Evolutionary conservation across 2,113 vertebrate genomes (phyloP).

Genomic region (Taurulus bubalis): DNA sequence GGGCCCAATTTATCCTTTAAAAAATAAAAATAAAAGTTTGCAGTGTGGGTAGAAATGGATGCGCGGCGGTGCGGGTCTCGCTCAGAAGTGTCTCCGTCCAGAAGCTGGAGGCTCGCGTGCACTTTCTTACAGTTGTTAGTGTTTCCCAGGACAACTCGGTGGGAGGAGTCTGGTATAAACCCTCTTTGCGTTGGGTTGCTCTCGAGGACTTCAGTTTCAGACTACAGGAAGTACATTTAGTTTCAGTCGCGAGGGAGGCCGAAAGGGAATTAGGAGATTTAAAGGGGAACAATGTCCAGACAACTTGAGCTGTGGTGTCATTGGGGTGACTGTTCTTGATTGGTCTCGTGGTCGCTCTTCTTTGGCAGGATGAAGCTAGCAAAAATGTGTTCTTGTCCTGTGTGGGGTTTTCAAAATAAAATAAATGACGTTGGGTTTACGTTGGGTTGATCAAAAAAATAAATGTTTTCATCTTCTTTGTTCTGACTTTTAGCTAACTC

Average conservation of each 20-base stretch:
- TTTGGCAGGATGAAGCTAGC: not conserved
- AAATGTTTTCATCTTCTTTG: not conserved
- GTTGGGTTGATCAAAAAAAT: not conserved
- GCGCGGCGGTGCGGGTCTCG: not conserved
- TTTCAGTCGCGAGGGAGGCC: too few relatives aligned
- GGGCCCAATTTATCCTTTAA: not conserved
- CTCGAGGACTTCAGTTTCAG: not conserved
- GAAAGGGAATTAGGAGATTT: not conserved
- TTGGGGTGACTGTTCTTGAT: not conserved
- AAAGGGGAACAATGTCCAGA: not conserved
- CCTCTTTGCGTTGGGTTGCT: not conserved
- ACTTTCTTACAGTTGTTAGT: slow-evolving; percentile 77
- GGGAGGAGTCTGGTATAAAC: slow-evolving; percentile 60
- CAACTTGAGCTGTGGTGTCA: not conserved
- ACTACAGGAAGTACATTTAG: not conserved
- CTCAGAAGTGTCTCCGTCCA: not conserved
- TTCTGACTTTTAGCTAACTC: not conserved
- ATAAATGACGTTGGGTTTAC: not conserved
- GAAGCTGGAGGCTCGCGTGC: slow-evolving; percentile 15
- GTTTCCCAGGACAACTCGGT: slow-evolving; percentile 79
- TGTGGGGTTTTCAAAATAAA: slow-evolving; percentile 57
- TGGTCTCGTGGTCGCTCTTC: not conserved
- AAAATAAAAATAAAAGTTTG: not conserved
- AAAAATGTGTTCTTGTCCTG: not conserved
- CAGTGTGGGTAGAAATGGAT: too few relatives aligned